Conservation (phyloP, 2,888 invertebrate genomes). For the Drosophila peninsularis region DNA sequence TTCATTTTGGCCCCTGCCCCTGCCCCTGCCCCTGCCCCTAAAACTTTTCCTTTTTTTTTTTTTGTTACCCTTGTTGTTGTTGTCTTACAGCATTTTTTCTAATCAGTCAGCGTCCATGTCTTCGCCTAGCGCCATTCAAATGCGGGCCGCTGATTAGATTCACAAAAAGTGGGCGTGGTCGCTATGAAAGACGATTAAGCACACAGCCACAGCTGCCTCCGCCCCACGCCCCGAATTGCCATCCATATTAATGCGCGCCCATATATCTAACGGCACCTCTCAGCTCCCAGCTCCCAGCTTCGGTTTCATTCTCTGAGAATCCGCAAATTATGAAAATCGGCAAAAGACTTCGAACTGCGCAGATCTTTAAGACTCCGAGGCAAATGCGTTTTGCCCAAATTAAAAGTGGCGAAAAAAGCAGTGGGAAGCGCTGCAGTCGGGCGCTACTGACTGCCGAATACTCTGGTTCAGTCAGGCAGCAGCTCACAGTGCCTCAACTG, state of each 20-base stretch:
- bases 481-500: too few relatives aligned
- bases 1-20: constrained; percentile 53
- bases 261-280: constrained; percentile 7
- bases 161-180: constrained; percentile 4
- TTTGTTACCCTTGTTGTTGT: constrained; percentile 11
- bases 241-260: constrained; percentile 5
- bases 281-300: background rate
- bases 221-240: background rate
- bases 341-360: background rate
- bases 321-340: constrained; percentile 5
- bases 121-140: constrained; percentile 44
- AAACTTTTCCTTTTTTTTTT: background rate
- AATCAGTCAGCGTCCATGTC: constrained; percentile 68
- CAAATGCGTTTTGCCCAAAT: constrained; percentile 1
- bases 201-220: background rate
- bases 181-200: constrained; percentile 7
- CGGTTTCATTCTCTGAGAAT: background rate
- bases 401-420: background rate
- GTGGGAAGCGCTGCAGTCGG: background rate
- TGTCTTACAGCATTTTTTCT: constrained; percentile 73
- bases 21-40: background rate
- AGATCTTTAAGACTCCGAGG: background rate
- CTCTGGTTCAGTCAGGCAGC: too few relatives aligned
- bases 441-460: background rate
- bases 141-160: constrained; percentile 68